Conservation (phyloP, 2,888 invertebrate genomes). For the Noctua pronuba region DNA sequence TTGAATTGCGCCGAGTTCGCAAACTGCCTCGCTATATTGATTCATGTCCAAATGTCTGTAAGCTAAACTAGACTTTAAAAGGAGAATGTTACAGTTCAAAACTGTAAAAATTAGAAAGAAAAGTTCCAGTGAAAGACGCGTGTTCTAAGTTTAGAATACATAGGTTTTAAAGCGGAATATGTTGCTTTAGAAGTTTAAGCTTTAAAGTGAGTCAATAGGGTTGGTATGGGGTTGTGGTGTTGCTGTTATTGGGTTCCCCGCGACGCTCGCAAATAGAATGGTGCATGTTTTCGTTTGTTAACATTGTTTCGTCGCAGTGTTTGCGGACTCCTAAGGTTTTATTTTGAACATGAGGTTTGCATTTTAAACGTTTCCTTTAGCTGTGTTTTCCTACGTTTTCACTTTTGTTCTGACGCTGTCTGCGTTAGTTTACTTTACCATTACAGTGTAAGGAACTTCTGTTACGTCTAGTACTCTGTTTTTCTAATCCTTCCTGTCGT, state of each 20-base stretch:
- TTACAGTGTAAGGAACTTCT: slow-evolving; percentile 17
- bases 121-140: slow-evolving; percentile 66
- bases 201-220: slow-evolving; percentile 41
- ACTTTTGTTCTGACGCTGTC: slow-evolving; percentile 7
- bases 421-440: slow-evolving; percentile 26
- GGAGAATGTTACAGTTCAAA: slow-evolving; percentile 18
- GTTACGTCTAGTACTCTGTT: neutral
- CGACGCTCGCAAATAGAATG: slow-evolving; percentile 69
- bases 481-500: neutral
- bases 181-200: slow-evolving; percentile 63
- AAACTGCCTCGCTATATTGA: slow-evolving; percentile 73
- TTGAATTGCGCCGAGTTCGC: slow-evolving; percentile 67
- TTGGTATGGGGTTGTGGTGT: slow-evolving; percentile 42
- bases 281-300: slow-evolving; percentile 68
- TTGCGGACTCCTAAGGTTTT: slow-evolving; percentile 67
- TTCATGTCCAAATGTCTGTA: slow-evolving; percentile 56
- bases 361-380: slow-evolving; percentile 66
- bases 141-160: slow-evolving; percentile 56
- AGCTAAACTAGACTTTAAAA: slow-evolving; percentile 46
- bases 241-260: slow-evolving; percentile 70
- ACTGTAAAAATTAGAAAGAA: slow-evolving; percentile 35
- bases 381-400: slow-evolving; percentile 31
- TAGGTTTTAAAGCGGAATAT: slow-evolving; percentile 51
- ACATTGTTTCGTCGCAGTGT: slow-evolving; percentile 70
- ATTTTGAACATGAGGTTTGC: slow-evolving; percentile 69